Evolutionary conservation across 2,113 vertebrate species (phyloP).

Genomic region (Antennarius striatus): DNA sequence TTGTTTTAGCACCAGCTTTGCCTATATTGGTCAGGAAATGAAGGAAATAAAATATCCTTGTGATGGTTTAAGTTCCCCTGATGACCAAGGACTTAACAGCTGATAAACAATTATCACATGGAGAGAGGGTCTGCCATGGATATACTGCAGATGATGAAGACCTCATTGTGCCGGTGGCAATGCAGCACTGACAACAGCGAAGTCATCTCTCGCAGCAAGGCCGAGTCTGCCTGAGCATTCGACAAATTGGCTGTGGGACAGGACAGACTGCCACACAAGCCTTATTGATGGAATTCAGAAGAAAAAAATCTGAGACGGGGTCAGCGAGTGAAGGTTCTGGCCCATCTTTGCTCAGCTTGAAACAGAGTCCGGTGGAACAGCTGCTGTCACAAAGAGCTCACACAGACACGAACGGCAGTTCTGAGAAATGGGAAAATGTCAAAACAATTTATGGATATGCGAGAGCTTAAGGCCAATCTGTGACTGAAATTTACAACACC

Average conservation of each 20-base stretch:
- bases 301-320: slow-evolving; percentile 36
- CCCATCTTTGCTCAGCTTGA: slow-evolving; percentile 43
- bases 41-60: too few species aligned
- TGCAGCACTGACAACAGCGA: slow-evolving; percentile 32
- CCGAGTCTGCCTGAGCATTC: slow-evolving; percentile 46
- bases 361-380: slow-evolving; percentile 45
- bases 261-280: slow-evolving; percentile 52
- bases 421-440: slow-evolving; percentile 49
- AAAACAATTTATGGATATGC: slow-evolving; percentile 40
- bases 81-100: too few species aligned
- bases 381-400: slow-evolving; percentile 50
- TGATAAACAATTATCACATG: slow-evolving; percentile 24
- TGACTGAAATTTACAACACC: slow-evolving; percentile 24
- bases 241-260: slow-evolving; percentile 28
- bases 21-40: too few species aligned
- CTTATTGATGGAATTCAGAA: slow-evolving; percentile 57
- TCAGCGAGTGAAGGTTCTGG: slow-evolving; percentile 55
- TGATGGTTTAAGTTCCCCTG: too few species aligned
- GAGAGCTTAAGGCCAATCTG: slow-evolving; percentile 30
- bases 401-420: slow-evolving; percentile 26
- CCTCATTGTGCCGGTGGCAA: neutral
- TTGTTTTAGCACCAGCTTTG: too few species aligned
- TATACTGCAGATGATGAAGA: slow-evolving; percentile 13
- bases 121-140: slow-evolving; percentile 10
- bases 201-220: slow-evolving; percentile 51